Evolutionary conservation across 2,888 invertebrate species (phyloP), one percentile per base, ranked within the genome.

Genomic region (Flexamia atlantica): DNA sequence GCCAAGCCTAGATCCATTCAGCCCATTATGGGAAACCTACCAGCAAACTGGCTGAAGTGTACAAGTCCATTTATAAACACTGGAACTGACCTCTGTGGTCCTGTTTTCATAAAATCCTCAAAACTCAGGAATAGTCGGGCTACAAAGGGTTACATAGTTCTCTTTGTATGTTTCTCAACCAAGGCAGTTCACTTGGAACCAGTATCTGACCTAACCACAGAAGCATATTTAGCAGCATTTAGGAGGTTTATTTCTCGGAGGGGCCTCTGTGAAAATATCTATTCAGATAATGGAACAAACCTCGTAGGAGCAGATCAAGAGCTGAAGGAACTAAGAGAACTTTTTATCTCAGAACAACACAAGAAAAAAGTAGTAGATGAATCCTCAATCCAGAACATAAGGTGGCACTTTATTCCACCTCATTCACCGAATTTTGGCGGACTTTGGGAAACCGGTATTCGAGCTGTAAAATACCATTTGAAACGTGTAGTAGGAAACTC

Each of bases 361-460:
- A 17, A 80, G 7, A 20, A 53, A 7, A 30, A 28, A 53, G 53
- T 80, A 7, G 10, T 17, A 17, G 28, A 50, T 25, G 36, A 25
- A 30, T 2, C 2, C 2, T 36, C 80, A 17, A 28, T 20, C 1
- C 83, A 87, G 5, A 84, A 85, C 0, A 87, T 88, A 10, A 68
- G 84, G 1, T 90, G 89, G 89, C 86, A 88, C 42, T 90, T 89
- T 76, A 88, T 87, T 23, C 89, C 89, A 3, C 88, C 89, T 4
- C 83, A 84, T 30, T 87, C 88, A 4, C 88, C 89, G 0, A 88
- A 90, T 81, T 88, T 88, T 64, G 89, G 89, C 1, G 89, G 89
- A 0, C 76, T 89, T 4, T 90, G 89, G 88, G 25, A 90, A 83
- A 88, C 88, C 0, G 88, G 87, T 3, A 88, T 90, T 0, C 89